These are phyloP conservation scores for Limonius californicus DNA, from an alignment of 1,140 invertebrate species.

Conservation along the genomic window DNA sequence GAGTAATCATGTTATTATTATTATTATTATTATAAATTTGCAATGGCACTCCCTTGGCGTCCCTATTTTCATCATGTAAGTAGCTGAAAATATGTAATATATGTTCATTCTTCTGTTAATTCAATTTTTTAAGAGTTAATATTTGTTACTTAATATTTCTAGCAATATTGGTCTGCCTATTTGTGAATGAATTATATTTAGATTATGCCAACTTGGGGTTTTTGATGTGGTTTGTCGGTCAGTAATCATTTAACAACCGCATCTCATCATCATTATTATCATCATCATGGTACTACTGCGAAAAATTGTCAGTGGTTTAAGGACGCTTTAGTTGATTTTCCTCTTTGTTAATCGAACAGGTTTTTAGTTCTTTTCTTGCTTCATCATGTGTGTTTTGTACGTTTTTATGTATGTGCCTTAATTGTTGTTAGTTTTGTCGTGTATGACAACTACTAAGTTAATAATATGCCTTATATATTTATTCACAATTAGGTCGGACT, in stretches of 20 bases:
- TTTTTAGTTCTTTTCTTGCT: background rate
- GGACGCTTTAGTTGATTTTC: too few relatives aligned
- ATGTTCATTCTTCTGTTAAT: background rate
- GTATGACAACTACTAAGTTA: background rate
- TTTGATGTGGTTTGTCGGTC: background rate
- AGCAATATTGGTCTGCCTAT: background rate
- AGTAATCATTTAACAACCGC: background rate
- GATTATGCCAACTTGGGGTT: constrained; percentile 11
- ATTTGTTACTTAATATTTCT: background rate
- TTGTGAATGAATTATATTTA: constrained; percentile 12
- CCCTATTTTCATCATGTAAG: background rate
- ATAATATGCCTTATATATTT: background rate
- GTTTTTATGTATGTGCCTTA: background rate
- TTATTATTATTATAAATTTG: too few relatives aligned
- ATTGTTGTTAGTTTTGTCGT: background rate
- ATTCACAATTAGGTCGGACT: constrained; percentile 8
- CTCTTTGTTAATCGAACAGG: too few relatives aligned
- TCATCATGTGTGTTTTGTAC: background rate
- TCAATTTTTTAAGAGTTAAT: background rate
- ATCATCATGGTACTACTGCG: background rate
- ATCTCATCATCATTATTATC: background rate
- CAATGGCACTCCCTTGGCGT: too few relatives aligned
- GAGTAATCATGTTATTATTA: too few relatives aligned
- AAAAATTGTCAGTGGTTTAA: background rate
- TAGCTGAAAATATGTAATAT: background rate